Evolutionary conservation across 2,113 vertebrate genomes (phyloP).

Genomic region (Laticauda laticaudata): DNA sequence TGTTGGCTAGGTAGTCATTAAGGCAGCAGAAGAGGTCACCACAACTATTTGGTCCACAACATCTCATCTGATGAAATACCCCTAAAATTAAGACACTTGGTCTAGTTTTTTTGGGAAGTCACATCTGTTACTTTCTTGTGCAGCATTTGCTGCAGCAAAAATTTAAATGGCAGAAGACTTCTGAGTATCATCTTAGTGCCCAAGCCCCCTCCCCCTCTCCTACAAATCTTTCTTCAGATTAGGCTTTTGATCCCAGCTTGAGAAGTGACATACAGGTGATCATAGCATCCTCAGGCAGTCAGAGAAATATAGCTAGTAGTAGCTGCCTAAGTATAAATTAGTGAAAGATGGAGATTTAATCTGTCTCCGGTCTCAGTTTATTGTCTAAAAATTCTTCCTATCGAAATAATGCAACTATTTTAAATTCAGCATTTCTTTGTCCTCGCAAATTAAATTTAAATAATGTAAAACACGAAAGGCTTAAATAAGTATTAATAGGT

Average conservation of each 20-base stretch:
- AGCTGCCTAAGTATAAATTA: neutral
- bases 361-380: neutral
- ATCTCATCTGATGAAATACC: neutral
- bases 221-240: neutral
- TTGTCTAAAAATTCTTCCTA: neutral
- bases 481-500: neutral
- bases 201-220: neutral
- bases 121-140: neutral
- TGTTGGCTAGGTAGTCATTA: neutral
- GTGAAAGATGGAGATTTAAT: neutral
- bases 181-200: neutral
- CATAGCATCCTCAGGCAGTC: neutral
- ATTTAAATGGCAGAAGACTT: neutral
- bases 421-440: neutral
- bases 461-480: neutral
- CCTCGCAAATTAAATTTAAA: no score
- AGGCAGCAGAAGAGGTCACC: neutral
- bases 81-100: neutral
- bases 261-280: neutral
- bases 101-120: neutral
- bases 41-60: neutral
- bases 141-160: neutral
- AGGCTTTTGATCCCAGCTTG: neutral
- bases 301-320: neutral
- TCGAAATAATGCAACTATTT: slow-evolving; percentile 33